A percentile compares a stretch with the other conserved stretches of the same genome.
phyloP scores from a whole-genome alignment of 2,888 invertebrate genomes.

The Ophioninae sp. region DNA sequence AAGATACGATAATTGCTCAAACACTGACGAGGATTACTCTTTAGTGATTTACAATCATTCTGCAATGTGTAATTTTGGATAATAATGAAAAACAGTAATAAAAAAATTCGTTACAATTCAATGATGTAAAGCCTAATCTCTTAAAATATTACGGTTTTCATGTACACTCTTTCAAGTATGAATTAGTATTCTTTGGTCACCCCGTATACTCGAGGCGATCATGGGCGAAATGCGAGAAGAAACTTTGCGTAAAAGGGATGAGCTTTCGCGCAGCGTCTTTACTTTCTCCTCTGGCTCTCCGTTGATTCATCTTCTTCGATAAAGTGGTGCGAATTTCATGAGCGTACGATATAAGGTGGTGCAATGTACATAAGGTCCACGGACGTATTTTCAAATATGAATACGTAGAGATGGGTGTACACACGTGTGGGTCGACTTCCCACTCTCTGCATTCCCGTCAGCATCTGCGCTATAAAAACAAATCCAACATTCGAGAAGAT shows the following conservation, averaged over 20 bases:
- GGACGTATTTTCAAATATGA: neutral
- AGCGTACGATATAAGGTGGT: constrained; percentile 23
- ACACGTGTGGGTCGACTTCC: constrained; percentile 26
- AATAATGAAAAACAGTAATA: too few species aligned
- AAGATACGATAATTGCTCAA: too few species aligned
- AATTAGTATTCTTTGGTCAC: too few species aligned
- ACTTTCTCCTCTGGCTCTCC: constrained; percentile 1
- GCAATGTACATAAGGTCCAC: constrained; percentile 26
- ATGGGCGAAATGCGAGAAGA: constrained; percentile 32
- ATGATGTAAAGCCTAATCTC: too few species aligned
- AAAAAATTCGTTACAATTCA: too few species aligned
- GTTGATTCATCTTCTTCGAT: constrained; percentile 53
- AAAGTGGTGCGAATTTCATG: constrained; percentile 36
- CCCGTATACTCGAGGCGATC: neutral
- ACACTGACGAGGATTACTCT: too few species aligned
- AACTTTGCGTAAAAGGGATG: constrained; percentile 25
- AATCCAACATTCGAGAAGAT: constrained; percentile 44
- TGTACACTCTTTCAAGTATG: too few species aligned
- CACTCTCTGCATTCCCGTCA: constrained; percentile 50
- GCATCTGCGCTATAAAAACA: constrained; percentile 56
- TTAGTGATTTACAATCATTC: too few species aligned
- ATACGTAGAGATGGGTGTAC: constrained; percentile 10
- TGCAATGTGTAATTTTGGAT: too few species aligned
- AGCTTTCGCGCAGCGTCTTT: constrained; percentile 13
- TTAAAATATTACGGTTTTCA: too few species aligned